These are phyloP conservation scores for Ditula angustiorana DNA, from an alignment of 2,888 invertebrate species.

Conservation along the genomic window DNA sequence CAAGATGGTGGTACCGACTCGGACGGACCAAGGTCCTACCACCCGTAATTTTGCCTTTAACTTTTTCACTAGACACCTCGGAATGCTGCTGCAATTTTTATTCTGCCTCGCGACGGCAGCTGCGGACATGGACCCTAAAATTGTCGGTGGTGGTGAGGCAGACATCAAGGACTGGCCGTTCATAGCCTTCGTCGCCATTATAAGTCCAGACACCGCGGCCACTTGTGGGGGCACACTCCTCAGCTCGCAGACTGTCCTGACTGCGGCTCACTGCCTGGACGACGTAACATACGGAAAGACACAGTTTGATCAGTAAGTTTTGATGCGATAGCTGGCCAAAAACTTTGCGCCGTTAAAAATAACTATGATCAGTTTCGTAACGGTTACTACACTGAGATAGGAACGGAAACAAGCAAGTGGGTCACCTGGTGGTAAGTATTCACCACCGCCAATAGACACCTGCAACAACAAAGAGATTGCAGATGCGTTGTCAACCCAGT, in stretches of 20 bases:
- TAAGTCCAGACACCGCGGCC: neutral
- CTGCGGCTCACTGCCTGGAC: slow-evolving; percentile 35
- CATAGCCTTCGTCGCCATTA: neutral
- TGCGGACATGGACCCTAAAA: neutral
- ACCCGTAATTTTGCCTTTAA: too few species aligned
- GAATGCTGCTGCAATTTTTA: neutral
- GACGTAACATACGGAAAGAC: slow-evolving; percentile 16
- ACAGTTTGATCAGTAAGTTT: neutral
- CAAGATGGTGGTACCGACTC: too few species aligned
- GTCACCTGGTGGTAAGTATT: too few species aligned
- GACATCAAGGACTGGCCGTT: slow-evolving; percentile 27
- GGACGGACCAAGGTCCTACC: too few species aligned
- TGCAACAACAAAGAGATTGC: too few species aligned
- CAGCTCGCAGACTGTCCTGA: slow-evolving; percentile 32
- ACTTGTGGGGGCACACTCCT: slow-evolving; percentile 25
- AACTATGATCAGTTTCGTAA: too few species aligned
- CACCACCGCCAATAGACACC: too few species aligned
- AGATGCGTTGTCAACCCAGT: too few species aligned
- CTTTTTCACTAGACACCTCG: neutral
- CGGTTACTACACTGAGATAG: too few species aligned
- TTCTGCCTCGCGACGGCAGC: neutral
- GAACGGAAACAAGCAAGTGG: too few species aligned
- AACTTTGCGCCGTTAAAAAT: neutral
- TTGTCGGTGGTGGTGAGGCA: neutral
- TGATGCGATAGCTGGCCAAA: neutral